Conservation (phyloP, 2,113 vertebrate genomes). For the Chiloscyllium plagiosum region DNA sequence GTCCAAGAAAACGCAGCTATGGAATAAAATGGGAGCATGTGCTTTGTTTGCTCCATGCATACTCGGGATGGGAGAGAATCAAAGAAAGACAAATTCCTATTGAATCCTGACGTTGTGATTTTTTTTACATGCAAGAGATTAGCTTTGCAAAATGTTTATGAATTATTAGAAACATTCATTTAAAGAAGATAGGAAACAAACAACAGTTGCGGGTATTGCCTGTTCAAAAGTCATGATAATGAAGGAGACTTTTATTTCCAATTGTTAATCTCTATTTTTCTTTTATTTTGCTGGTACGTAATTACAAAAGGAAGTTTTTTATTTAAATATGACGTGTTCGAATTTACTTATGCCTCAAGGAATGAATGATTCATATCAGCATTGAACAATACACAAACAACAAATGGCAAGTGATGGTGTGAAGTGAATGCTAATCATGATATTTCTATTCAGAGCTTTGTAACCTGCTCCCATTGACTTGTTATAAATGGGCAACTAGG, state of each 20-base stretch:
- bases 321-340: background rate
- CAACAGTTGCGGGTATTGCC: background rate
- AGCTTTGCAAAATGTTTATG: background rate
- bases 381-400: background rate
- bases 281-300: background rate
- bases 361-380: background rate
- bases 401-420: background rate
- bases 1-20: too few species aligned
- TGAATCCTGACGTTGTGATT: background rate
- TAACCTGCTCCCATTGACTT: background rate
- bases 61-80: too few species aligned
- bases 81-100: too few species aligned
- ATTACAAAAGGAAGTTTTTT: background rate
- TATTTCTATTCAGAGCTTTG: background rate
- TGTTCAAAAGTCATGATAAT: background rate
- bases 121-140: background rate
- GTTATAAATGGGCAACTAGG: background rate
- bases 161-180: background rate
- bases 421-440: background rate
- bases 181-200: background rate
- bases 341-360: background rate
- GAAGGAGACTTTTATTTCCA: background rate
- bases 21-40: too few species aligned
- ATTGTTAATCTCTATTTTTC: background rate
- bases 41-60: too few species aligned